Base-by-base conservation (phyloP, 2,113 vertebrate genomes). In the Colistium nudipinnis region DNA sequence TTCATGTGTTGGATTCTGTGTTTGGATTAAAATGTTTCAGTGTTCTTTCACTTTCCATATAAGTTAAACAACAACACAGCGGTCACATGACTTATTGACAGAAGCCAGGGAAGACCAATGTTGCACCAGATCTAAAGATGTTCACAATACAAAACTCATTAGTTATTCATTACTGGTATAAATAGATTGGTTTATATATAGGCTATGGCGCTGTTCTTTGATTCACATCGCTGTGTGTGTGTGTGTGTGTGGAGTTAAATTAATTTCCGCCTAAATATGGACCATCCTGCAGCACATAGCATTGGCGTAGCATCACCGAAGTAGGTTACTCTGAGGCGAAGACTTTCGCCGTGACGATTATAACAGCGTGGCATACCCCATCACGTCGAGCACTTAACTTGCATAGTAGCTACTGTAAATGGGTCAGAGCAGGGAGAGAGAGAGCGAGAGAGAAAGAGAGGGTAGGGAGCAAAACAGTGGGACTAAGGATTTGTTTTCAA, bases 381-480 rank as follows among this genome's bases (percentile, higher is more conserved):
- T 73, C 74, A 73, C 44, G 8, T 57, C 76, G 28, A 64, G 51
- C 78, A 70, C 74, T 82, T 74, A 60, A 77, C 70, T 74, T 57
- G 62, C 55, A 73, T 52, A 3, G 24, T 17, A 56, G 53, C 14
- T 35, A 48, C 51, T 70, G 72, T 80, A 90, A 90, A 89, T 89
- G 83, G 86, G 87, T 90, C 87, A 90, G 31, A 57, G 48, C 55
- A 55, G 44, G 62, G 59, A 56, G 72, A 47, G 44, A 36, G 41
- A 52, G 52, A 48, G 49, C 45, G 72, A 54, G 53, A 33, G 44
- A 51, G 61, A 19, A 28, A 33, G 41, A 70, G 36, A 41, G 55
- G n/a, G n/a, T n/a, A 63, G 38, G 43, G 45, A 52, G 59, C 16
- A 22, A 68, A 41, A 67, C 14, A 53, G 70, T 33, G 67, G 56